Percentiles rank a stretch among this genome's conserved stretches.
Conservation (phyloP, 1,140 invertebrate genomes). For the Drosophila eugracilis region DNA sequence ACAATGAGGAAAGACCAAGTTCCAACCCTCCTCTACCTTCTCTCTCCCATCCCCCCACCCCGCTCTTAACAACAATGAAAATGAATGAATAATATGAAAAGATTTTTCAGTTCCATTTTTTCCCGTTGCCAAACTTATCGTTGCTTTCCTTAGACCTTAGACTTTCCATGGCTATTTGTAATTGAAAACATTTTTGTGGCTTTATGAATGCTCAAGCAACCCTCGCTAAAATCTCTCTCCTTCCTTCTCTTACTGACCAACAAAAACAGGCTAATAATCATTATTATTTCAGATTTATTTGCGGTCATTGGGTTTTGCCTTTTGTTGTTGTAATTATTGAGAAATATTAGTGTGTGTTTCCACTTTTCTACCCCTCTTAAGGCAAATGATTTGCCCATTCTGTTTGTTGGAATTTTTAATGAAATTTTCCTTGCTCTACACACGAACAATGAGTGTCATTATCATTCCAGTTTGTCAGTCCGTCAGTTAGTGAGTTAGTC, state of each 20-base stretch:
- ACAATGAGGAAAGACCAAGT: slow-evolving; percentile 36
- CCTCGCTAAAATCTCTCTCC: not conserved
- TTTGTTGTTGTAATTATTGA: slow-evolving; percentile 55
- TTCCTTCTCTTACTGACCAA: not conserved
- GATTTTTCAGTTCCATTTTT: slow-evolving; percentile 63
- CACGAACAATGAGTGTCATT: slow-evolving; percentile 59
- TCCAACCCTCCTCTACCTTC: too few species aligned
- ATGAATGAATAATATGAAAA: slow-evolving; percentile 69
- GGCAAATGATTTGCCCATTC: slow-evolving; percentile 32
- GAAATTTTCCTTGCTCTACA: slow-evolving; percentile 45
- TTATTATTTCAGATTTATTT: slow-evolving; percentile 52
- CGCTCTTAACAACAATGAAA: slow-evolving; percentile 62
- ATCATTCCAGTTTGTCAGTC: slow-evolving; percentile 48
- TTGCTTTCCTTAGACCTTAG: slow-evolving; percentile 11
- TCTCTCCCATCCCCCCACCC: too few species aligned
- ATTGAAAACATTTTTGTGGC: slow-evolving; percentile 55
- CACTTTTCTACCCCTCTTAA: slow-evolving; percentile 18
- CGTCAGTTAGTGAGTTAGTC: slow-evolving; percentile 48
- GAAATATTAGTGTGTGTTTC: slow-evolving; percentile 48
- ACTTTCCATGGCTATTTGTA: slow-evolving; percentile 33
- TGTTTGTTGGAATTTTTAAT: slow-evolving; percentile 38
- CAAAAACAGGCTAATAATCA: slow-evolving; percentile 39
- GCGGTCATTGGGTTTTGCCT: slow-evolving; percentile 35
- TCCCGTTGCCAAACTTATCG: slow-evolving; percentile 7
- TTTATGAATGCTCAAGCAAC: slow-evolving; percentile 6